A percentile compares a stretch with the other conserved stretches of the same genome.
phyloP scores from a whole-genome alignment of 2,888 invertebrate genomes.

The Pseudococcus jackbeardsleyi region DNA sequence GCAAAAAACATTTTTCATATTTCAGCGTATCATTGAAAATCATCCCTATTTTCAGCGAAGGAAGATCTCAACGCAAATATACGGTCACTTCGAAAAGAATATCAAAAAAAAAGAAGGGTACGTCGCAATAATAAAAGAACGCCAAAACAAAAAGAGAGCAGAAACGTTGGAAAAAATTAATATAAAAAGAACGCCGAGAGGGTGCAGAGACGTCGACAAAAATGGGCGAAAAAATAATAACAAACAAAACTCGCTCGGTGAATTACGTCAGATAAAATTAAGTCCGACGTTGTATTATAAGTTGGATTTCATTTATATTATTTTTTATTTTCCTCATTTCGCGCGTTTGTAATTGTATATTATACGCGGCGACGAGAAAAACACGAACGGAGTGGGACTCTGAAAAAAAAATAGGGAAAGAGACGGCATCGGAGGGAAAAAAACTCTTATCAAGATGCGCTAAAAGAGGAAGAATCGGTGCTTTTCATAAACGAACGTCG shows the following conservation, averaged over 20 bases:
- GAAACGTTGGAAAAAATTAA: not conserved
- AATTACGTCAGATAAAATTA: slow-evolving; percentile 62
- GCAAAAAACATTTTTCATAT: no score
- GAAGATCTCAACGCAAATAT: no score
- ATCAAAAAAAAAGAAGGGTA: no score
- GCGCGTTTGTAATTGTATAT: not conserved
- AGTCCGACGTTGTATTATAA: slow-evolving; percentile 53
- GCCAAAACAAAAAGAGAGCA: not conserved
- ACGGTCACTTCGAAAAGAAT: no score
- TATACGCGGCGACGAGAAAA: not conserved
- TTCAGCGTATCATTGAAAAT: no score
- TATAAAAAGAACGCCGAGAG: not conserved
- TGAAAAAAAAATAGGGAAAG: not conserved
- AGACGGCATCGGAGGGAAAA: not conserved
- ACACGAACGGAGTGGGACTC: not conserved
- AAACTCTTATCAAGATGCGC: slow-evolving; percentile 55
- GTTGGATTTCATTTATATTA: slow-evolving; percentile 43
- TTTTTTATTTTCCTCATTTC: not conserved
- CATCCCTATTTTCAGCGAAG: no score
- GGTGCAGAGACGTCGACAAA: not conserved
- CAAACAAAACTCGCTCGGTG: slow-evolving; percentile 11
- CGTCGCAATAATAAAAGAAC: not conserved
- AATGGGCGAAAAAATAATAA: not conserved
- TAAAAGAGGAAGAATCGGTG: slow-evolving; percentile 54
- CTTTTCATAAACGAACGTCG: slow-evolving; percentile 60